Evolutionary conservation across 1,140 invertebrate species (phyloP).

Genomic region (Drosophila teissieri): DNA sequence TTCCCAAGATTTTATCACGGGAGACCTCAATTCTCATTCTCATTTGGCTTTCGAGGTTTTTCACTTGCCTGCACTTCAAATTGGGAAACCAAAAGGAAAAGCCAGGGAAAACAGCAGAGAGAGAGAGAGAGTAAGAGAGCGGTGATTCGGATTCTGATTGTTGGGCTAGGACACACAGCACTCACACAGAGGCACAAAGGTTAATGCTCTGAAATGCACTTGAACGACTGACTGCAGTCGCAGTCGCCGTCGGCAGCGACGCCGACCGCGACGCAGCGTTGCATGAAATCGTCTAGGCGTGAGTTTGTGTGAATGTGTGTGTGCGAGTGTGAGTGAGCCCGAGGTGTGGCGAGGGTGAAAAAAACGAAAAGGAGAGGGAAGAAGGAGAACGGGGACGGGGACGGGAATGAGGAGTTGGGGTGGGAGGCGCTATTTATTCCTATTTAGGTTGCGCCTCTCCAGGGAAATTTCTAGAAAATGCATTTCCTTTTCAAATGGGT

Average conservation of each 20-base stretch:
- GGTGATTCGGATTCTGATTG: slow-evolving; percentile 12
- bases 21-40: slow-evolving; percentile 45
- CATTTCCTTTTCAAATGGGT: background rate
- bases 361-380: background rate
- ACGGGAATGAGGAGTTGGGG: background rate
- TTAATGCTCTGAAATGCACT: slow-evolving; percentile 83
- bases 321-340: slow-evolving; percentile 24
- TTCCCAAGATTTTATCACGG: slow-evolving; percentile 14
- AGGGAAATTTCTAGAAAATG: slow-evolving; percentile 61
- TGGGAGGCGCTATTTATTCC: slow-evolving; percentile 11
- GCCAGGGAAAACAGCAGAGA: slow-evolving; percentile 17
- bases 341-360: slow-evolving; percentile 38
- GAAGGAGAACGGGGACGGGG: background rate
- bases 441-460: slow-evolving; percentile 47
- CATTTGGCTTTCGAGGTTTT: slow-evolving; percentile 53
- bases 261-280: slow-evolving; percentile 37
- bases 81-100: slow-evolving; percentile 55
- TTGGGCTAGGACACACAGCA: slow-evolving; percentile 70
- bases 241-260: slow-evolving; percentile 18
- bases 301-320: slow-evolving; percentile 10
- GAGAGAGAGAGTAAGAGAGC: slow-evolving; percentile 1
- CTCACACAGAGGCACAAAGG: slow-evolving; percentile 53
- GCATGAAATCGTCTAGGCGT: slow-evolving; percentile 61
- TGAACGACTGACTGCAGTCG: slow-evolving; percentile 78
- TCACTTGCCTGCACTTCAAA: slow-evolving; percentile 59